Percentiles rank a stretch among this genome's conserved stretches.
These are phyloP conservation scores for Actinostola sp. DNA, from an alignment of 92 coral and sea anemone species.

Conservation along the genomic window DNA sequence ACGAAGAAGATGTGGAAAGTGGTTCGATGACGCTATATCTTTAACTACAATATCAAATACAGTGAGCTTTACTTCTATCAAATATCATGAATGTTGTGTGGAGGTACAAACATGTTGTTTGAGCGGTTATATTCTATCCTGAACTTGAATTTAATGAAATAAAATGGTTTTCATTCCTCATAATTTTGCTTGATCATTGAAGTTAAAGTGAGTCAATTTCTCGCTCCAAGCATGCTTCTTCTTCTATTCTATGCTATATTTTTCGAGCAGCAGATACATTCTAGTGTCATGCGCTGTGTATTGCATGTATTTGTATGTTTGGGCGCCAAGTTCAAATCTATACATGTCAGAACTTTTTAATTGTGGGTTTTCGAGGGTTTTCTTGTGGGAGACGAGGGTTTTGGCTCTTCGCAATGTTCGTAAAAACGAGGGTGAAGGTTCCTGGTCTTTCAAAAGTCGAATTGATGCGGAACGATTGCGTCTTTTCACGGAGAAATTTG, in stretches of 20 bases:
- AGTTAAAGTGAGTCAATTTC: not conserved
- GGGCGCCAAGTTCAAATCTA: slow-evolving; percentile 22
- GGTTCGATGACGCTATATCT: not conserved
- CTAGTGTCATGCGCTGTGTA: slow-evolving; percentile 5
- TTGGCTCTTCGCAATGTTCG: slow-evolving; percentile 10
- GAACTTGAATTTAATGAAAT: no score
- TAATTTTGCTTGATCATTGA: no score
- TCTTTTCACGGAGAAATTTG: slow-evolving; percentile 18
- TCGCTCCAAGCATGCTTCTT: not conserved
- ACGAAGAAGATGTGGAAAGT: slow-evolving; percentile 3
- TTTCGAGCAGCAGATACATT: not conserved
- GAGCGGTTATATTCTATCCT: no score
- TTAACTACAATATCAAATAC: not conserved
- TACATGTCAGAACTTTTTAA: slow-evolving; percentile 19
- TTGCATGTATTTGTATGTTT: not conserved
- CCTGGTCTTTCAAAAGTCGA: slow-evolving; percentile 3
- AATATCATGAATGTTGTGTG: not conserved
- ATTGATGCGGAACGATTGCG: slow-evolving; percentile 16
- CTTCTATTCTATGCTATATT: not conserved
- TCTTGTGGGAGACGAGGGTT: slow-evolving; percentile 24
- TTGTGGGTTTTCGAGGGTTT: slow-evolving; percentile 29
- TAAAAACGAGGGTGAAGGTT: slow-evolving; percentile 6
- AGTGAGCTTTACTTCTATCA: not conserved
- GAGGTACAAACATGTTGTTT: no score
- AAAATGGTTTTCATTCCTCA: no score